Percentiles rank a stretch among this genome's conserved stretches.
phyloP scores from a whole-genome alignment of 2,888 invertebrate genomes.

The Chalcis sispes region DNA sequence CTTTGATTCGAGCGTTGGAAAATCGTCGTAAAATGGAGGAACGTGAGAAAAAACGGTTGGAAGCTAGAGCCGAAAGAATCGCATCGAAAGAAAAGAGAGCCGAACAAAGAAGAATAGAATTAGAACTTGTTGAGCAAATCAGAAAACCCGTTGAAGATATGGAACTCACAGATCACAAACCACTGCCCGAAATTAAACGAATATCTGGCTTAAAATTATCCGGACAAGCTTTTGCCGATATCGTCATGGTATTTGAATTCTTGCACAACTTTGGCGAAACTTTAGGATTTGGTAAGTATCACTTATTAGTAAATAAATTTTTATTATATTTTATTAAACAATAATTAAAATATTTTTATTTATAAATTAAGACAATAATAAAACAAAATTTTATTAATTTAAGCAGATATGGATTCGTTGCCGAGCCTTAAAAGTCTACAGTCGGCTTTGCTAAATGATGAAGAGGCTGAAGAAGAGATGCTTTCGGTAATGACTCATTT shows the following conservation, averaged over 20 bases:
- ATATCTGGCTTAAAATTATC: slow-evolving; percentile 88
- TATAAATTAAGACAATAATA: no score
- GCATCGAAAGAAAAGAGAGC: slow-evolving; percentile 90
- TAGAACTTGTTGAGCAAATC: slow-evolving; percentile 83
- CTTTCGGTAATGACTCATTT: slow-evolving; percentile 92
- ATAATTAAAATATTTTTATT: no score
- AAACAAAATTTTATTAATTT: neutral
- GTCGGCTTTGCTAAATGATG: slow-evolving; percentile 88
- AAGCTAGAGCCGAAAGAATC: slow-evolving; percentile 89
- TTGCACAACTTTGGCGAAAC: slow-evolving; percentile 97
- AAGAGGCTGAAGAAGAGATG: slow-evolving; percentile 89
- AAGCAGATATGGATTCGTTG: slow-evolving; percentile 87
- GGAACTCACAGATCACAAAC: slow-evolving; percentile 86
- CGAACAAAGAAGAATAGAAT: slow-evolving; percentile 82
- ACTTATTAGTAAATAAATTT: neutral
- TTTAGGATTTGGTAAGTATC: slow-evolving; percentile 89
- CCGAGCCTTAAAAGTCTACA: slow-evolving; percentile 93
- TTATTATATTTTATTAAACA: neutral
- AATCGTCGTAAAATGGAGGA: slow-evolving; percentile 91
- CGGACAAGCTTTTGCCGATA: slow-evolving; percentile 93
- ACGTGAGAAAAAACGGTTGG: slow-evolving; percentile 85
- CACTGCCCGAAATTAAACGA: slow-evolving; percentile 84
- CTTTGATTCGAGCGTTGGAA: slow-evolving; percentile 91
- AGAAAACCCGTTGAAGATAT: slow-evolving; percentile 95
- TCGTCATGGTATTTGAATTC: slow-evolving; percentile 97